Evolutionary conservation across 2,797 vertebrate genomes (phyloP).

Genomic region (Tarsius wallacei): DNA sequence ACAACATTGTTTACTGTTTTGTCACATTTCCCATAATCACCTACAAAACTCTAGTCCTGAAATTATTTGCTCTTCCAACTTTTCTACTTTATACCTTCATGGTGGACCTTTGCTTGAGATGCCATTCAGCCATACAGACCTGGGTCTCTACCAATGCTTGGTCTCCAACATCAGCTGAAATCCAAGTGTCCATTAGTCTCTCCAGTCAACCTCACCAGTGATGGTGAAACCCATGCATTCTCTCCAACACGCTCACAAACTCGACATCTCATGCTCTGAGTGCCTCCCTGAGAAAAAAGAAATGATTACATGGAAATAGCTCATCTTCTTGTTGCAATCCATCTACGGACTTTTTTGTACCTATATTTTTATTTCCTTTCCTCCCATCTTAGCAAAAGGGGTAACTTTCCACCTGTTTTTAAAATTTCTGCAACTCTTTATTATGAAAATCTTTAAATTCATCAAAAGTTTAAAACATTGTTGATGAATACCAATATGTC

Average conservation of each 20-base stretch:
- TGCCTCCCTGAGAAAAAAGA: neutral
- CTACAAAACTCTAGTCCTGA: neutral
- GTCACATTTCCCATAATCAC: neutral
- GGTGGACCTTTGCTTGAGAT: neutral
- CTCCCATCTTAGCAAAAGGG: neutral
- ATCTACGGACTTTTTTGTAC: neutral
- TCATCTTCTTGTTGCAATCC: neutral
- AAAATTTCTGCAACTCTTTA: neutral
- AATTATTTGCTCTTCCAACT: neutral
- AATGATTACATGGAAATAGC: neutral
- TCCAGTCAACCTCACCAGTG: neutral
- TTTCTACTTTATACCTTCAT: neutral
- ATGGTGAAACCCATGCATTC: neutral
- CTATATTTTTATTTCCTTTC: neutral
- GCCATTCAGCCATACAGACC: neutral
- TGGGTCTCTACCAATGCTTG: neutral
- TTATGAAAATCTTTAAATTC: neutral
- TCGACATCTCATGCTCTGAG: neutral
- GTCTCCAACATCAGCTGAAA: neutral
- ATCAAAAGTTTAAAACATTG: neutral
- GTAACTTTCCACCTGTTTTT: neutral
- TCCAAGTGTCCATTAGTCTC: neutral
- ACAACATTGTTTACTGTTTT: neutral
- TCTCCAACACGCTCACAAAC: neutral
- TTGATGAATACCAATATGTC: neutral